A percentile compares a stretch with the other conserved stretches of the same genome.
Evolutionary conservation across 2,888 invertebrate genomes (phyloP).

Genomic region (Lissocephala sabroskyi): DNA sequence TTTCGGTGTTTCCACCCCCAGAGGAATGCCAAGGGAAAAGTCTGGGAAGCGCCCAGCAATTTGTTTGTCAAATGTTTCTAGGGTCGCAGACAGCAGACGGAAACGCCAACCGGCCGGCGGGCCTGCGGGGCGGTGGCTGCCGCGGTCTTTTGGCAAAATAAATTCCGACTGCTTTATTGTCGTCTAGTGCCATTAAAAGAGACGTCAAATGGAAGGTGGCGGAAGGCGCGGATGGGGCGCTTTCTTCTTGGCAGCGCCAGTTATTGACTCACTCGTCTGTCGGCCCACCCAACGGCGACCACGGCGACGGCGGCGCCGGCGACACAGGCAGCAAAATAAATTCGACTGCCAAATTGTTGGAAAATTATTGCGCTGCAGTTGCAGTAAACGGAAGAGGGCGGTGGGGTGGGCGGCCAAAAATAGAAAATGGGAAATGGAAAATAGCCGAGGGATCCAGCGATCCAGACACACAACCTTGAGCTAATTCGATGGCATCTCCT

Average conservation of each 20-base stretch:
- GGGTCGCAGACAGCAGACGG: neutral
- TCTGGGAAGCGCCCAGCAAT: slow-evolving; percentile 11
- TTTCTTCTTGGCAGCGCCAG: neutral
- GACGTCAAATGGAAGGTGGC: neutral
- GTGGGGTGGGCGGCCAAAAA: neutral
- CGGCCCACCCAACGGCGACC: too few relatives aligned
- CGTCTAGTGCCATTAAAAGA: slow-evolving; percentile 52
- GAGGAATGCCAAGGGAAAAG: too few relatives aligned
- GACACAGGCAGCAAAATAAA: too few relatives aligned
- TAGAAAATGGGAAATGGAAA: neutral
- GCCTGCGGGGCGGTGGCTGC: neutral
- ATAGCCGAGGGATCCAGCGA: slow-evolving; percentile 6
- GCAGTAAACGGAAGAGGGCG: slow-evolving; percentile 35
- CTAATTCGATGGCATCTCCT: slow-evolving; percentile 44
- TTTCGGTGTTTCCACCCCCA: too few relatives aligned
- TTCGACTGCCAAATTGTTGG: slow-evolving; percentile 44
- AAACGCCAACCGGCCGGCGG: too few relatives aligned
- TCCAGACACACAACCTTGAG: slow-evolving; percentile 56
- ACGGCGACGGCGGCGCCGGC: too few relatives aligned
- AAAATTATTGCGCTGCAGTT: slow-evolving; percentile 60
- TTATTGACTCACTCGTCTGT: slow-evolving; percentile 21
- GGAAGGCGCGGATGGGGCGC: neutral
- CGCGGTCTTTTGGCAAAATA: slow-evolving; percentile 36
- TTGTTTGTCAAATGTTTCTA: slow-evolving; percentile 32
- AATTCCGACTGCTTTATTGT: slow-evolving; percentile 55